Percentiles rank a stretch among this genome's conserved stretches.
These are phyloP conservation scores for Drosophila lacertosa DNA, from an alignment of 1,140 invertebrate genomes.

Conservation along the genomic window DNA sequence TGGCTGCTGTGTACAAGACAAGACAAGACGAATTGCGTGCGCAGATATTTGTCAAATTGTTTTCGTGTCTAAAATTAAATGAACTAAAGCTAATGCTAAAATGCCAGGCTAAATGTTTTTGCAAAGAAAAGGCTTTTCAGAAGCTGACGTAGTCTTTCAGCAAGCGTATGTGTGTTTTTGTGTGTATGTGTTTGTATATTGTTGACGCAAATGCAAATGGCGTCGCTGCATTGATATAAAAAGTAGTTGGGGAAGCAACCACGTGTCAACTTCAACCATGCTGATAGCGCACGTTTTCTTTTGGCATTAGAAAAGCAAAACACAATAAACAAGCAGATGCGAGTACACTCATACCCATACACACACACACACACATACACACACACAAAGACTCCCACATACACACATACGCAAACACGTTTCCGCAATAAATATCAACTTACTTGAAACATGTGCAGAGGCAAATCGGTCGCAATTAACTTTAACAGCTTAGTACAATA, in stretches of 20 bases:
- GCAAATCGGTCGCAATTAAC: slow-evolving; percentile 52
- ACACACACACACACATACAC: slow-evolving; percentile 10
- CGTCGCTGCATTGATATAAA: slow-evolving; percentile 32
- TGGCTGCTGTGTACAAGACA: slow-evolving; percentile 37
- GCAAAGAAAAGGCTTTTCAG: slow-evolving; percentile 22
- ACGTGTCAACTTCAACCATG: slow-evolving; percentile 43
- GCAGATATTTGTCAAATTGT: slow-evolving; percentile 66
- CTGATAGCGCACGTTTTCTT: slow-evolving; percentile 54
- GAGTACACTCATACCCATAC: slow-evolving; percentile 2
- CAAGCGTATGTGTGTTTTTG: slow-evolving; percentile 3
- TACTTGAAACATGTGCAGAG: slow-evolving; percentile 71
- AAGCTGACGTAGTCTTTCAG: slow-evolving; percentile 42
- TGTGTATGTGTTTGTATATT: slow-evolving; percentile 7
- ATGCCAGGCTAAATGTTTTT: slow-evolving; percentile 14
- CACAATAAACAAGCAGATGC: slow-evolving; percentile 1
- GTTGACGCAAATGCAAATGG: slow-evolving; percentile 53
- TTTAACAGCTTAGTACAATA: slow-evolving; percentile 34
- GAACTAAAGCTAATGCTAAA: slow-evolving; percentile 55
- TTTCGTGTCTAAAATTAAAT: slow-evolving; percentile 71
- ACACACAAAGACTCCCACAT: slow-evolving; percentile 3
- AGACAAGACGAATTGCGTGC: slow-evolving; percentile 39
- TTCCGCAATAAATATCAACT: slow-evolving; percentile 39
- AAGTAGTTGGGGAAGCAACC: slow-evolving; percentile 15
- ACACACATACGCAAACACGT: slow-evolving; percentile 18
- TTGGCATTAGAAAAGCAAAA: slow-evolving; percentile 15